phyloP scores from a whole-genome alignment of 2,888 invertebrate genomes.

The Andrena chrysosceles region DNA sequence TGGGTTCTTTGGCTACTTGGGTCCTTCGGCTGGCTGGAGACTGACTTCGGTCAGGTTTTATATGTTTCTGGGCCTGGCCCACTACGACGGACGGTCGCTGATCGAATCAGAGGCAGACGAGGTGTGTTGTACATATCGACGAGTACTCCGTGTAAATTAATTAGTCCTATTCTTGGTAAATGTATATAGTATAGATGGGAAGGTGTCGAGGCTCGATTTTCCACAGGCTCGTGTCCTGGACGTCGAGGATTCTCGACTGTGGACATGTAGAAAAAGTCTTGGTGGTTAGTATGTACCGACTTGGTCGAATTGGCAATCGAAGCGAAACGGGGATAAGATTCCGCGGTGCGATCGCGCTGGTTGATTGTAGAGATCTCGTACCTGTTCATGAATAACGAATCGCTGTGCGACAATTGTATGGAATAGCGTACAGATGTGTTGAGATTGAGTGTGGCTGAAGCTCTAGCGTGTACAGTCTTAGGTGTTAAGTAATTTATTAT shows the following conservation, averaged over 20 bases:
- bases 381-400: conserved; percentile 48
- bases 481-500: conserved; percentile 52
- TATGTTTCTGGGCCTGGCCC: no score
- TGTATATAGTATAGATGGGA: conserved; percentile 11
- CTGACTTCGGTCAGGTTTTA: no score
- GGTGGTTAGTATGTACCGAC: neutral
- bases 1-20: neutral
- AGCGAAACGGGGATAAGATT: neutral
- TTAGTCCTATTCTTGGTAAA: neutral
- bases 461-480: conserved; percentile 30
- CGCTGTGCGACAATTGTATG: conserved; percentile 62
- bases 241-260: no score
- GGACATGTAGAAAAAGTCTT: no score
- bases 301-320: conserved; percentile 12
- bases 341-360: conserved; percentile 4
- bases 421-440: neutral
- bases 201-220: neutral
- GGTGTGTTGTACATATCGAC: neutral
- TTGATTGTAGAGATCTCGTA: conserved; percentile 43
- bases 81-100: no score
- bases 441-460: conserved; percentile 10
- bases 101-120: no score
- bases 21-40: neutral
- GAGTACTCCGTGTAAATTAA: conserved; percentile 2
- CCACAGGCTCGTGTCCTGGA: no score